Conservation (phyloP, 2,888 invertebrate species). For the Rhaphigaster nebulosa region DNA sequence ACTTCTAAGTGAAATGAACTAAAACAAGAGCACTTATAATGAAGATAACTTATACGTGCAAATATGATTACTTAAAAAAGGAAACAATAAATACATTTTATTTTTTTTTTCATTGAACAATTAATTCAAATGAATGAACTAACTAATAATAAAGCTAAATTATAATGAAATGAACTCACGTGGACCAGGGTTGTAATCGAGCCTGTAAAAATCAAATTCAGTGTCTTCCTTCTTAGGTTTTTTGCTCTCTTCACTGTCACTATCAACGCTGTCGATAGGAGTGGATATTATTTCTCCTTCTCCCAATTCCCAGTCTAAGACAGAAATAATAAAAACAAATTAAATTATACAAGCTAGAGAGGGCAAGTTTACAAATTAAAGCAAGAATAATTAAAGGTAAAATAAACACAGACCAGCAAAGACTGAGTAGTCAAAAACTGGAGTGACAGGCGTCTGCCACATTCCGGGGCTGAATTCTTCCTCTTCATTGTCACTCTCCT, state of each 20-base stretch:
- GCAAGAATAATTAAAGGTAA: too few relatives aligned
- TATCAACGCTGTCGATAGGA: constrained; percentile 65
- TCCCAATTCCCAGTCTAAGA: constrained; percentile 70
- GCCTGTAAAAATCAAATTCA: constrained; percentile 66
- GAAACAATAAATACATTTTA: too few relatives aligned
- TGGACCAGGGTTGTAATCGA: constrained; percentile 66
- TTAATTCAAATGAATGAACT: too few relatives aligned
- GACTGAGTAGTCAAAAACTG: constrained; percentile 70
- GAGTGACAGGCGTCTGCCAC: constrained; percentile 68
- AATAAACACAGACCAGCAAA: constrained; percentile 71
- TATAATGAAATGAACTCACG: constrained; percentile 63
- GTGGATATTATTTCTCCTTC: constrained; percentile 66
- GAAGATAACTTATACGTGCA: too few relatives aligned
- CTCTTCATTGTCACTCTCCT: constrained; percentile 71
- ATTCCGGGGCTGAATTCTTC: constrained; percentile 66
- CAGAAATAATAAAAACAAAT: neutral
- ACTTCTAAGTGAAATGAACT: too few relatives aligned
- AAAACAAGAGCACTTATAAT: too few relatives aligned
- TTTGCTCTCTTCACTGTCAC: constrained; percentile 65
- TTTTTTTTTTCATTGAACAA: too few relatives aligned
- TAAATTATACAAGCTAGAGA: neutral
- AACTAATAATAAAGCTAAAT: too few relatives aligned
- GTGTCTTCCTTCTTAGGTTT: constrained; percentile 59
- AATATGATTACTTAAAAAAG: too few relatives aligned
- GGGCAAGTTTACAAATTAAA: too few relatives aligned